Percentiles rank a stretch among this genome's conserved stretches.
Evolutionary conservation across 2,113 vertebrate species (phyloP).

Genomic region (Morone saxatilis): DNA sequence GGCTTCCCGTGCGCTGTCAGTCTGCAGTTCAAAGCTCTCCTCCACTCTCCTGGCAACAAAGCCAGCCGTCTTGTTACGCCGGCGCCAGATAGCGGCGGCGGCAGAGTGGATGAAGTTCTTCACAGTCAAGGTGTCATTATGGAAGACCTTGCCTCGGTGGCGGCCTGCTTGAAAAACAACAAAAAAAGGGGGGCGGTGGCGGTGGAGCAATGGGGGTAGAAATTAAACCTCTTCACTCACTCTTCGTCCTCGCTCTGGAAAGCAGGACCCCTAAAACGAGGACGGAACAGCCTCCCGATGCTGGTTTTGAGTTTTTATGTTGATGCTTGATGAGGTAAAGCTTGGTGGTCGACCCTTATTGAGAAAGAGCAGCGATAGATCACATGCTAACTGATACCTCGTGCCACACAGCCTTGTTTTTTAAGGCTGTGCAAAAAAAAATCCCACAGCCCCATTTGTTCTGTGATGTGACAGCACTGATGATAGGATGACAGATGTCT

Average conservation of each 20-base stretch:
- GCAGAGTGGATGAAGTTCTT: slow-evolving; percentile 78
- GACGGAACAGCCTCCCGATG: slow-evolving; percentile 22
- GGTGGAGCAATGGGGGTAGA: not conserved
- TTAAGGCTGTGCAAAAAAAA: slow-evolving; percentile 34
- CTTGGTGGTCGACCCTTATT: slow-evolving; percentile 4
- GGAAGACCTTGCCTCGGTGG: slow-evolving; percentile 63
- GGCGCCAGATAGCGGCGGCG: slow-evolving; percentile 54
- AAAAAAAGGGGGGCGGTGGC: slow-evolving; percentile 10
- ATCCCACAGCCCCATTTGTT: slow-evolving; percentile 68
- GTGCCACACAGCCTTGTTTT: slow-evolving; percentile 65
- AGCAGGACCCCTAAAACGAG: slow-evolving; percentile 27
- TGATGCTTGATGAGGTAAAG: slow-evolving; percentile 24
- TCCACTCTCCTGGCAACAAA: slow-evolving; percentile 78
- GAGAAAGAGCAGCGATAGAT: slow-evolving; percentile 41
- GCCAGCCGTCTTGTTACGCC: slow-evolving; percentile 72
- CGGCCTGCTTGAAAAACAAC: slow-evolving; percentile 35
- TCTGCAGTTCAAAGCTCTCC: slow-evolving; percentile 76
- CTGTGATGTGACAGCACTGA: slow-evolving; percentile 72
- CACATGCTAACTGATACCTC: slow-evolving; percentile 58
- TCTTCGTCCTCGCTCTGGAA: slow-evolving; percentile 10
- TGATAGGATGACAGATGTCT: slow-evolving; percentile 78
- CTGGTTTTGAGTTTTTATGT: not conserved
- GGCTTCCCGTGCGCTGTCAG: slow-evolving; percentile 71
- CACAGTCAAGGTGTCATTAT: slow-evolving; percentile 76
- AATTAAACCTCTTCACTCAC: slow-evolving; percentile 62